A percentile compares a stretch with the other conserved stretches of the same genome.
These are phyloP conservation scores for Mus caroli DNA, from an alignment of 2,797 vertebrate genomes.

Conservation along the genomic window DNA sequence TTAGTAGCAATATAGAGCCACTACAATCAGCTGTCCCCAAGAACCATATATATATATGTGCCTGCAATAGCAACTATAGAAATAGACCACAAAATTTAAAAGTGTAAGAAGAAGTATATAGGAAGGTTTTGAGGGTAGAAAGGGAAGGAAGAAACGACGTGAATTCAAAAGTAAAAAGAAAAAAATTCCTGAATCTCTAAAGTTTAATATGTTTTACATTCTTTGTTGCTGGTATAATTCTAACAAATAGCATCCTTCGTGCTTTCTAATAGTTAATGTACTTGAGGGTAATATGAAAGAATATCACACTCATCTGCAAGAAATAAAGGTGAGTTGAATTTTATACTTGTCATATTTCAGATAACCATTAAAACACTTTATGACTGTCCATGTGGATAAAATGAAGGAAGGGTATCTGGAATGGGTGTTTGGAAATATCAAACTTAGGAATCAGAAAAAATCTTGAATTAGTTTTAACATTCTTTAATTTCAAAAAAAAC, in stretches of 20 bases:
- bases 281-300: neutral
- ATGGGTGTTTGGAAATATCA: neutral
- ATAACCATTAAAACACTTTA: neutral
- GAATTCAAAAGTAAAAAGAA: neutral
- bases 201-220: neutral
- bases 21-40: no score
- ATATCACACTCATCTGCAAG: neutral
- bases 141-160: neutral
- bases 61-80: neutral
- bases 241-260: neutral
- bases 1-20: no score
- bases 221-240: neutral
- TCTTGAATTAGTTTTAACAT: neutral
- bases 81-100: neutral
- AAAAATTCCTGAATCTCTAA: neutral
- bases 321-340: constrained; percentile 43
- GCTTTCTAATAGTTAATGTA: neutral
- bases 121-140: neutral
- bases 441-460: neutral
- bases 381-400: neutral
- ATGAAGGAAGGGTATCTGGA: neutral
- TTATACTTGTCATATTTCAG: constrained; percentile 1
- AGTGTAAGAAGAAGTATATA: no score
- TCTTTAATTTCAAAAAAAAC: constrained; percentile 28
- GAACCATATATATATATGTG: no score